Conservation (phyloP, 2,797 vertebrate genomes). For the Pyrocephalus nanus region DNA sequence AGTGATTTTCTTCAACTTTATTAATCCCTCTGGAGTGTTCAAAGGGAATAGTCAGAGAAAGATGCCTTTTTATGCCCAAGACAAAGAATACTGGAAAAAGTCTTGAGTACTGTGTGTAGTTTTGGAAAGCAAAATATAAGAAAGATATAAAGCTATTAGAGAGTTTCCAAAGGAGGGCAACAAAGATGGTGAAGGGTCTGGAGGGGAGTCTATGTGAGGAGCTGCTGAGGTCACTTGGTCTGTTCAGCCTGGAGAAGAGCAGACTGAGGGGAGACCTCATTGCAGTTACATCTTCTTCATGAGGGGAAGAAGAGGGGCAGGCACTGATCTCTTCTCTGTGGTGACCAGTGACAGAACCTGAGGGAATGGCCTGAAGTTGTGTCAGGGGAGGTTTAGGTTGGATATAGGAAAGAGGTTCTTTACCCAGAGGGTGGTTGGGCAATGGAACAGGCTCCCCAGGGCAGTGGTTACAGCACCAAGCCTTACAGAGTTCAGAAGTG, state of each 20-base stretch:
- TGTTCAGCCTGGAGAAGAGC: neutral
- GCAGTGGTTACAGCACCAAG: too few relatives aligned
- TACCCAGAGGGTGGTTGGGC: rapidly evolving
- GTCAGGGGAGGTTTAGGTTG: neutral
- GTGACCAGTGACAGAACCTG: neutral
- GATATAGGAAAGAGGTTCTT: neutral
- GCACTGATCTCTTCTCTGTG: neutral
- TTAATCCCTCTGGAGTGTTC: neutral
- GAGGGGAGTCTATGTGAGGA: neutral
- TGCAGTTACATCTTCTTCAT: neutral
- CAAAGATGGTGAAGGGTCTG: neutral
- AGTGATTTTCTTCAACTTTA: neutral
- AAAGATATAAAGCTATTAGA: neutral
- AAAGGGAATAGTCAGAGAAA: neutral
- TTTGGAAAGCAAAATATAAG: neutral
- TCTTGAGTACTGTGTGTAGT: neutral
- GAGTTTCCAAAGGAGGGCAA: too few relatives aligned
- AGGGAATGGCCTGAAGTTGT: neutral
- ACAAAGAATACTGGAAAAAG: neutral
- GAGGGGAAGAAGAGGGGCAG: neutral
- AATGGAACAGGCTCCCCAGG: neutral
- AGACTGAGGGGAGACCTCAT: neutral
- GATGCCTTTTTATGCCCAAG: neutral
- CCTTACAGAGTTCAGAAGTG: neutral
- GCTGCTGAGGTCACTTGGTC: neutral